Percentiles rank a stretch among this genome's conserved stretches.
Evolutionary conservation across 1,140 invertebrate genomes (phyloP).

Genomic region (Ladona fulva): DNA sequence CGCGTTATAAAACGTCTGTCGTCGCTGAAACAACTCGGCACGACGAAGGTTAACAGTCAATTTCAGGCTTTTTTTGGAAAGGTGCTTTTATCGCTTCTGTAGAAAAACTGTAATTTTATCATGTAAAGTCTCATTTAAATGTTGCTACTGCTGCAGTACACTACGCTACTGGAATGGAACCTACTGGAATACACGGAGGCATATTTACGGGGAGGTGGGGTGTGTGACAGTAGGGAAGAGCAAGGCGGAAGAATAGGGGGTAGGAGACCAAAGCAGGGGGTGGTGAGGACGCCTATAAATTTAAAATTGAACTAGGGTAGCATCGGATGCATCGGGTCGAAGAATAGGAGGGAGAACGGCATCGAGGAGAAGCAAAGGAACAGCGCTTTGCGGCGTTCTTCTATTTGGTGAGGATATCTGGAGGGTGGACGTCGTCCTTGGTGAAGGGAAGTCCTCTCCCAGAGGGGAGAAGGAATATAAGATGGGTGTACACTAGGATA

Average conservation of each 20-base stretch:
- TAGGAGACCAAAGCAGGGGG: not conserved
- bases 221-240: not conserved
- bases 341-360: no score
- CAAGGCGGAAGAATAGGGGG: not conserved
- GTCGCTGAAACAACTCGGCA: no score
- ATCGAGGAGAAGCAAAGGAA: not conserved
- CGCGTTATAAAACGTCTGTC: no score
- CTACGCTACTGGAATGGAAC: not conserved
- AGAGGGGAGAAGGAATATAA: no score
- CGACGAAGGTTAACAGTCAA: no score
- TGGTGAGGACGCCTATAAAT: not conserved
- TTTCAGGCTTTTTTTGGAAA: no score
- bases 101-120: no score
- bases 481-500: no score
- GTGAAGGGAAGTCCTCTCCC: not conserved
- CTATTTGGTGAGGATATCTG: not conserved
- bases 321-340: not conserved
- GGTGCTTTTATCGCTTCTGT: no score
- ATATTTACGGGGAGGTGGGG: not conserved
- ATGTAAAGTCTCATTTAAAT: no score
- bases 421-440: not conserved
- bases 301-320: constrained; percentile 2
- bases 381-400: not conserved
- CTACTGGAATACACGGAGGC: no score
- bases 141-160: not conserved